Base-by-base conservation (phyloP, 2,797 vertebrate genomes). In the Melanotaenia parkinsoni region DNA sequence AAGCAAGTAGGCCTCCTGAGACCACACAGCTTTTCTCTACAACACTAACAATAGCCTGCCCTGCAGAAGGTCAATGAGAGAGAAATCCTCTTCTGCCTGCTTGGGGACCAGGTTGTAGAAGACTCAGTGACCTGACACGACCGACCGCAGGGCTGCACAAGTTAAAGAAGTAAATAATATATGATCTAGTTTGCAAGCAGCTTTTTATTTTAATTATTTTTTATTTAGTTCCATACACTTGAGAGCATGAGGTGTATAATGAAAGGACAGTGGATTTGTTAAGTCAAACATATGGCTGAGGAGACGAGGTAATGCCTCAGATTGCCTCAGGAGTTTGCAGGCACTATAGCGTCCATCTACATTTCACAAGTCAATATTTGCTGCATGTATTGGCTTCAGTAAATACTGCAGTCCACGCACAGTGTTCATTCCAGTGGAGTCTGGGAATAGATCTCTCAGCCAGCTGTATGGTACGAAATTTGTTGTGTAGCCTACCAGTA, bases 281-380 rank as follows among this genome's bases (percentile, higher is more conserved):
- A 85, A 85, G 81, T 74, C 85, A 90, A 91, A 91, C 87, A 89
- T 79, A 88, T 82, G 84, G 77, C 85, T 59, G 63, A 65, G 79
- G 60, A 81, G 85, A 86, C 65, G 77, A 79, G 74, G 81, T 32
- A 64, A 87, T 54, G 73, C 80, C 54, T 69, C 64, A 58, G 82
- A 85, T 82, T 67, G 80, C 81, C 83, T 86, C 72, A 32, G 75
- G 84, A 83, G 80, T 70, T 70, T 72, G 70, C 45, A 35, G 68
- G 37, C 74, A 50, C 77, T n/a, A 32, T 72, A 72, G 78, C 66
- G 70, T 56, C 73, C 65, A 60, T 58, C 70, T 70, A 77, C 78
- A 84, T 89, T 82, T 86, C 88, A 77, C 74, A 76, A 86, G 88
- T 91, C 90, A 93, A 92, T 92, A 92, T 92, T 92, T 89, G 87